phyloP scores from a whole-genome alignment of 2,888 invertebrate genomes.

The Idaea dimidiata region DNA sequence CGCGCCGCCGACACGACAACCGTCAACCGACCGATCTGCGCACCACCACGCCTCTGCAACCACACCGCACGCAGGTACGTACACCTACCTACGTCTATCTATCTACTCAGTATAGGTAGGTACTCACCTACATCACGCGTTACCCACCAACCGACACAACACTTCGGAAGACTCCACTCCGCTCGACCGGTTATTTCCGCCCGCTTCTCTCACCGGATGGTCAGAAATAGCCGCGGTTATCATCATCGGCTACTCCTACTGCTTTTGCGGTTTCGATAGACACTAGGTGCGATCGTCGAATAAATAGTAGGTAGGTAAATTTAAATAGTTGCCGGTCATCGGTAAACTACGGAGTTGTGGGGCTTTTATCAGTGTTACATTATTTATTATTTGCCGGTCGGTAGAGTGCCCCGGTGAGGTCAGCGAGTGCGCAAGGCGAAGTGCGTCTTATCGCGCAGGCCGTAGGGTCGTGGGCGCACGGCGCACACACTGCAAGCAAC shows the following conservation, averaged over 20 bases:
- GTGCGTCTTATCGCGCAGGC: constrained; percentile 71
- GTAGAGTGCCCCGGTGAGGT: constrained; percentile 61
- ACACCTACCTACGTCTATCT: constrained; percentile 21
- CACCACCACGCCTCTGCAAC: constrained; percentile 38
- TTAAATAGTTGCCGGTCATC: constrained; percentile 75
- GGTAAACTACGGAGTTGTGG: constrained; percentile 49
- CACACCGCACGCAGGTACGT: constrained; percentile 68
- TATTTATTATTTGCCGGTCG: constrained; percentile 76
- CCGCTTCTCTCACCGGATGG: constrained; percentile 36
- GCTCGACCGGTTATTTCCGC: constrained; percentile 35
- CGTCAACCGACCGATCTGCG: constrained; percentile 65
- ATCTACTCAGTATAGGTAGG: background rate
- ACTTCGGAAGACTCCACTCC: constrained; percentile 20
- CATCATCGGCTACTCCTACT: constrained; percentile 42
- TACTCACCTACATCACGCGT: constrained; percentile 37
- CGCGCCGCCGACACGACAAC: constrained; percentile 74
- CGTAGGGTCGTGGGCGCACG: constrained; percentile 61
- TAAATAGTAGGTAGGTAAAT: constrained; percentile 56
- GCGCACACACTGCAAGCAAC: constrained; percentile 24
- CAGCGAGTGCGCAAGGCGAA: constrained; percentile 66
- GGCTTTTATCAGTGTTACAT: constrained; percentile 78
- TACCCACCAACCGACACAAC: constrained; percentile 32
- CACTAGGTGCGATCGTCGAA: constrained; percentile 52
- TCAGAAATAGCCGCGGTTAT: constrained; percentile 54
- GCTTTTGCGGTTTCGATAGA: constrained; percentile 39